Evolutionary conservation across 1,140 invertebrate species (phyloP), one percentile per base, ranked within the genome.

Genomic region (Drosophila oshimai): DNA sequence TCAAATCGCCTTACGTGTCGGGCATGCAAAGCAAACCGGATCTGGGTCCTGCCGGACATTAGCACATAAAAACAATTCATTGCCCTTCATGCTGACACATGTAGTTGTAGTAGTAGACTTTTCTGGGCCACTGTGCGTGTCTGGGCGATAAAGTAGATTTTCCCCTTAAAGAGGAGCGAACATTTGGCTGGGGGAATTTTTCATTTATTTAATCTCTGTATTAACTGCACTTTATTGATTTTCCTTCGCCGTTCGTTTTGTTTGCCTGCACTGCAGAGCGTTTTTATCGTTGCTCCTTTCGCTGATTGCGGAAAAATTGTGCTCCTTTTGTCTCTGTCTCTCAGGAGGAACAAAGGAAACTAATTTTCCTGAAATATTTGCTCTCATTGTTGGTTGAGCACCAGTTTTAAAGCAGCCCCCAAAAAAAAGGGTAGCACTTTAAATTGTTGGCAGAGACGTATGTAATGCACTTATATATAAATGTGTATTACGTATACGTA

Each of bases 1-100:
- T 89, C 87, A 89, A 89, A 89, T 89, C 87, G 78, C 54, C 77
- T 89, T 89, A 89, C 87, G 87, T 89, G 87, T 75, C 70, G 33
- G 12, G 87, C 74, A 89, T 89, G 71, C 74, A 78, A 81, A 74
- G 58, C 57, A 53, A 29, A 51, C 51, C 46, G 13, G 24, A 33
- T 34, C 20, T 20, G 2, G 28, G 7, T 13, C 41, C 39, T 42
- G 42, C 42, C 42, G 54, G 55, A 53, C 71, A 87, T 87, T 87
- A 86, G 81, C 81, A 87, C 81, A 86, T 86, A 87, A 86, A 86
- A 76, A 87, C 76, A 87, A 86, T 86, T 86, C 79, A 79, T 86
- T 79, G 60, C 58, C 57, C 53, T 60, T 76, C 37, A 28, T 83
- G 79, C 79, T 86, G 79, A 86, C 80, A 79, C 80, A 79, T 79